Conservation (phyloP, 2,797 vertebrate genomes). For the Agapornis canus region DNA sequence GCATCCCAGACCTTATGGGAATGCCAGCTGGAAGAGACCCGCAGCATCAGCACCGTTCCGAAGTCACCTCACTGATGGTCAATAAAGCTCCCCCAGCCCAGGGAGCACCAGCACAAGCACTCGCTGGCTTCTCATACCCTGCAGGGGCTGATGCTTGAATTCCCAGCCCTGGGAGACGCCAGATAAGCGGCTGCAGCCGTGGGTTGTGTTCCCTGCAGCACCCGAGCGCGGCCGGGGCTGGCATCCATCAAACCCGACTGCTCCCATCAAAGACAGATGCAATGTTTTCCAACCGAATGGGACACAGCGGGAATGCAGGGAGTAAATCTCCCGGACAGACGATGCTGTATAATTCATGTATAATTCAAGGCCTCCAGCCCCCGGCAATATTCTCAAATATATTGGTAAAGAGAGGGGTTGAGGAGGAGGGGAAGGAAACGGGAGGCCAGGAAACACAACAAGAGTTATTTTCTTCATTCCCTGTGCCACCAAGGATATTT, state of each 20-base stretch:
- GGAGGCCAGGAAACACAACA: not conserved
- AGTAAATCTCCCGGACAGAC: not conserved
- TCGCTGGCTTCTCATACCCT: not conserved
- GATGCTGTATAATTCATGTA: not conserved
- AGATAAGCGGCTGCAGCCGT: fast-evolving
- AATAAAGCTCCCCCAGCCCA: not conserved
- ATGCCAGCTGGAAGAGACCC: not conserved
- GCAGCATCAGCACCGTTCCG: not conserved
- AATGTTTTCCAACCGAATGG: not conserved
- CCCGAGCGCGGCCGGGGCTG: not conserved
- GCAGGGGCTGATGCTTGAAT: not conserved
- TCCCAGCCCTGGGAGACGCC: not conserved
- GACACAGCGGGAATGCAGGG: not conserved
- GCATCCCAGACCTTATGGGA: not conserved
- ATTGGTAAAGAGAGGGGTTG: not conserved
- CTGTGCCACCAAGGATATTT: not conserved
- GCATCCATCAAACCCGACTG: not conserved
- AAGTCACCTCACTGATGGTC: not conserved
- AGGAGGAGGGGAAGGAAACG: not conserved
- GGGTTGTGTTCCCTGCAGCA: not conserved
- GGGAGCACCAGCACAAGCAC: not conserved
- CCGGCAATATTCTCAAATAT: not conserved
- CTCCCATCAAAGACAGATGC: not conserved
- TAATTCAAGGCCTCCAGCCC: not conserved
- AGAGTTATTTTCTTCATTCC: not conserved